Base-by-base conservation (phyloP, 2,113 vertebrate genomes). In the Craseonycteris thonglongyai region DNA sequence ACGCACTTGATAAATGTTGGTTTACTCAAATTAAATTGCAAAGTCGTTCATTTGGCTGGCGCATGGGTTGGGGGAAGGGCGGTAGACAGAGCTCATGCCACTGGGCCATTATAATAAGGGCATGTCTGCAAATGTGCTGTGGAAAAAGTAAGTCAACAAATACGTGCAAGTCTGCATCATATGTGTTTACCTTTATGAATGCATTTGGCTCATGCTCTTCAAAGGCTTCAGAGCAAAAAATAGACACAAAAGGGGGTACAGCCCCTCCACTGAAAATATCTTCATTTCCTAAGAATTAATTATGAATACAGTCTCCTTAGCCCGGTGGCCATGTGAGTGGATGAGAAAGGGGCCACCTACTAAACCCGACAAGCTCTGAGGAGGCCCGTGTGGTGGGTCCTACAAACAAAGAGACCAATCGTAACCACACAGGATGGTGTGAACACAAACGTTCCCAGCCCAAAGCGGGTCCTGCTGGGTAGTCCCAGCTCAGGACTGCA, bases 1-100 rank as follows among this genome's bases (percentile, higher is more conserved):
- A 24, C 69, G 28, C 45, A 24, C 69, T 91, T 80, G 54, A 71
- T 88, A 69, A 84, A 4, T 61, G 63, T 33, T 63, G 82, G 40
- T 58, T 72, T 92, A 82, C 80, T 92, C 88, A 65, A 79, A 95
- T 90, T 84, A 88, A 87, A 81, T 88, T 90, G 89, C 81, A 82
- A 90, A 96, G 59, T 61, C 66, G 82, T 80, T 95, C 72, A 63
- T 93, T 47, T 80, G 91, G 24, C 33, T 13, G 66, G 59, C 78
- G 68, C 21, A 15, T 35, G 68, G 65, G 33, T 30, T 56, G 38
- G 40, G 88, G 54, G 51, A 82, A 83, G 69, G 66, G 58, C 45
- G 33, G 21, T 4, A 3, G 74, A 45, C 38, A 61, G 42, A 56
- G 33, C 19, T 10, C 24, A 7, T 18, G 35, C n/a, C 28, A 10